phyloP scores from a whole-genome alignment of 1,140 invertebrate species.

The Phenacoccus solenopsis region DNA sequence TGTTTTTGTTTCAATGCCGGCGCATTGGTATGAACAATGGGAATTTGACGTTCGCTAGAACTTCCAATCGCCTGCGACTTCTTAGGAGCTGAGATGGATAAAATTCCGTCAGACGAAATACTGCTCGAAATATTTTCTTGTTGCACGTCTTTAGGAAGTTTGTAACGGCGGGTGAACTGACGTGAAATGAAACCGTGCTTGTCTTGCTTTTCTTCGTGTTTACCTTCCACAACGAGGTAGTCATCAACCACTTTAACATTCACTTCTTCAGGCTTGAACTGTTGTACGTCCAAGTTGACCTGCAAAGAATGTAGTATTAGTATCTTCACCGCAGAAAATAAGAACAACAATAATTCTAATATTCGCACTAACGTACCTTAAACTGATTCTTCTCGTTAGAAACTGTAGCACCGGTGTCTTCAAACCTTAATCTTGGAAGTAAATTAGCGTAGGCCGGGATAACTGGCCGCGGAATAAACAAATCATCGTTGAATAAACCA shows the following conservation, averaged over 20 bases:
- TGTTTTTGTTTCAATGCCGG: conserved; percentile 21
- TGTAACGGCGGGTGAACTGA: conserved; percentile 49
- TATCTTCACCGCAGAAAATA: background rate
- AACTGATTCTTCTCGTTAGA: background rate
- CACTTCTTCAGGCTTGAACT: conserved; percentile 68
- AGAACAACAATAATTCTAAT: background rate
- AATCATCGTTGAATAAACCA: conserved; percentile 15
- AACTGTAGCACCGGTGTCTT: background rate
- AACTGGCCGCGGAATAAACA: background rate
- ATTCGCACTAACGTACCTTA: background rate
- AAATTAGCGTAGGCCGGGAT: background rate
- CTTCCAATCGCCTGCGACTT: conserved; percentile 16
- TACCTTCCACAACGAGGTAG: conserved; percentile 49
- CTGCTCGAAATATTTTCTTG: conserved; percentile 43
- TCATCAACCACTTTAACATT: conserved; percentile 58
- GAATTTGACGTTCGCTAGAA: conserved; percentile 15
- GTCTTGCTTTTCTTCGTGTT: conserved; percentile 52
- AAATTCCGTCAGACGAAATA: conserved; percentile 46
- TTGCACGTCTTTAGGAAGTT: conserved; percentile 46
- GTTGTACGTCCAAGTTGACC: conserved; percentile 54
- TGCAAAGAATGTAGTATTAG: no score
- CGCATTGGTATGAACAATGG: conserved; percentile 22
- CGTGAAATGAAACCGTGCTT: conserved; percentile 47
- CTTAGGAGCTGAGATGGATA: conserved; percentile 46
- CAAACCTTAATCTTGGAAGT: background rate